Percentiles rank a stretch among this genome's conserved stretches.
Conservation (phyloP, 1,140 invertebrate species). For the Sycobia sp. region DNA sequence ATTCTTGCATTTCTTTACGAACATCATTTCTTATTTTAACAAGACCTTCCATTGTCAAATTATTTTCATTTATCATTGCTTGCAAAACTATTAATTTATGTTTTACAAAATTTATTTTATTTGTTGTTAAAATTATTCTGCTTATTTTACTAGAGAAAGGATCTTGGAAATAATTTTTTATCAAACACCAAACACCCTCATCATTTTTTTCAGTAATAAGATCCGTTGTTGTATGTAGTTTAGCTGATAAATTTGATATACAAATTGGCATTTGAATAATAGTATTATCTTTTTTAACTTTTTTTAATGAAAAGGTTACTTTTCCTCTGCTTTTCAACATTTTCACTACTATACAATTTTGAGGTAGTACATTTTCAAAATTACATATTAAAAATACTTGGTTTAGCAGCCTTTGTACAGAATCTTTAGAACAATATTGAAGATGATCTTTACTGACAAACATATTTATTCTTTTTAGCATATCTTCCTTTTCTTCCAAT, state of each 20-base stretch:
- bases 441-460: slow-evolving; percentile 44
- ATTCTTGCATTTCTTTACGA: slow-evolving; percentile 23
- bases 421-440: slow-evolving; percentile 38
- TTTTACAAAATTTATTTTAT: slow-evolving; percentile 45
- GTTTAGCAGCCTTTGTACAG: slow-evolving; percentile 38
- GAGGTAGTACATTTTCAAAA: slow-evolving; percentile 45
- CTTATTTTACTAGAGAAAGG: slow-evolving; percentile 31
- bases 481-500: slow-evolving; percentile 36
- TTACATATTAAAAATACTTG: slow-evolving; percentile 37
- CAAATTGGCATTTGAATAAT: slow-evolving; percentile 42
- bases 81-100: slow-evolving; percentile 42
- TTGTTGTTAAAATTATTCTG: slow-evolving; percentile 17
- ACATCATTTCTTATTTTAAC: slow-evolving; percentile 45
- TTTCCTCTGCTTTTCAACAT: slow-evolving; percentile 35
- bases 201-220: slow-evolving; percentile 44
- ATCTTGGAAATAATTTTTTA: slow-evolving; percentile 47
- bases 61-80: slow-evolving; percentile 36
- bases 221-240: slow-evolving; percentile 41
- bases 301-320: slow-evolving; percentile 45
- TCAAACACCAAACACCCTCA: slow-evolving; percentile 48
- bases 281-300: slow-evolving; percentile 39
- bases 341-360: slow-evolving; percentile 40
- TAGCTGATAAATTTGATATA: slow-evolving; percentile 23
- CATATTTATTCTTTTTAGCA: slow-evolving; percentile 49
- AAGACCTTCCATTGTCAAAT: slow-evolving; percentile 45